Conservation (phyloP, 2,113 vertebrate genomes). For the Struthidea cinerea region DNA sequence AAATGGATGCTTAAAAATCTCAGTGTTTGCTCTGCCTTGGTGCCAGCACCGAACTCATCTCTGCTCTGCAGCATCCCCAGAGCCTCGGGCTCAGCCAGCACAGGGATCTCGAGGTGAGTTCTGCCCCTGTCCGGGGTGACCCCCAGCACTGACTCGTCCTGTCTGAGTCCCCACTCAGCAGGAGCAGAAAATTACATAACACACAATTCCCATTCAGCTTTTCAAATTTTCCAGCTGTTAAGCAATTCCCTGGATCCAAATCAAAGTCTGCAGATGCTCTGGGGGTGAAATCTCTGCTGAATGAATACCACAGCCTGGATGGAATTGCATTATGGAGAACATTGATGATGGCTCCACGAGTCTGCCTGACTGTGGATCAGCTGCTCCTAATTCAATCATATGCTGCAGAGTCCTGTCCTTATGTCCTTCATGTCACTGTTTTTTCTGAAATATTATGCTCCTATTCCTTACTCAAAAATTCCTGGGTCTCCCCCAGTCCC, state of each 20-base stretch:
- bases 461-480: not conserved
- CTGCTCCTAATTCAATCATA: not conserved
- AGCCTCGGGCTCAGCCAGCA: not conserved
- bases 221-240: not conserved
- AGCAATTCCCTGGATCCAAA: slow-evolving; percentile 24
- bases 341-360: not conserved
- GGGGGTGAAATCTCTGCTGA: not conserved
- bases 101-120: not conserved
- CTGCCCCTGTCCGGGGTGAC: not conserved
- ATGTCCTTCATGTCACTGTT: not conserved
- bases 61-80: not conserved
- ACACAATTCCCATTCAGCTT: not conserved
- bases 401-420: not conserved
- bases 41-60: not conserved
- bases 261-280: slow-evolving; percentile 19
- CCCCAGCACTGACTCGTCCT: not conserved
- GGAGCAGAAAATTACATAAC: not conserved
- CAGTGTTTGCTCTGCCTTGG: not conserved
- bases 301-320: not conserved
- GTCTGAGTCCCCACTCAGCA: not conserved
- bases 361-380: not conserved
- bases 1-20: not conserved
- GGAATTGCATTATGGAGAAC: slow-evolving; percentile 1
- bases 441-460: not conserved
- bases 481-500: not conserved